Conservation (phyloP, 2,113 vertebrate genomes). For the Rhynchomys soricoides region DNA sequence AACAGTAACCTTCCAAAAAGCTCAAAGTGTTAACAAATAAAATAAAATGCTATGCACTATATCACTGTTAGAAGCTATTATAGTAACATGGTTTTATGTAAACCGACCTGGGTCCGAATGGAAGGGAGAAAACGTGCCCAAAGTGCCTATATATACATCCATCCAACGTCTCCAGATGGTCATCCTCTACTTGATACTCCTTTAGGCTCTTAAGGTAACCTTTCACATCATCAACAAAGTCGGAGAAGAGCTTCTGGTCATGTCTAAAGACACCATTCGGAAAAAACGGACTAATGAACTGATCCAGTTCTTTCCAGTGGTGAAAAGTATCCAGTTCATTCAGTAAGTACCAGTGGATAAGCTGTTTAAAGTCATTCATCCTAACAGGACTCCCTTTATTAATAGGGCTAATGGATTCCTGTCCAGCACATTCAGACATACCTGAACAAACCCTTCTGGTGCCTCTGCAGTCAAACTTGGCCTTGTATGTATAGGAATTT, state of each 20-base stretch:
- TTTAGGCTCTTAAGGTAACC: conserved; percentile 93
- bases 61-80: conserved; percentile 75
- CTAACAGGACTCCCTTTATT: conserved; percentile 91
- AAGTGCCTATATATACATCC: conserved; percentile 94
- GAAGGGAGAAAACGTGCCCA: conserved; percentile 88
- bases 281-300: conserved; percentile 93
- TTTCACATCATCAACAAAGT: conserved; percentile 95
- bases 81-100: conserved; percentile 77
- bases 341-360: conserved; percentile 93
- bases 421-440: conserved; percentile 92
- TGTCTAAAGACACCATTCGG: conserved; percentile 95
- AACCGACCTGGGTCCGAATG: conserved; percentile 91
- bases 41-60: neutral
- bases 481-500: conserved; percentile 80
- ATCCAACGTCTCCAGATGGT: conserved; percentile 92
- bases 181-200: conserved; percentile 88
- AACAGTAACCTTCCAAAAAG: conserved; percentile 25
- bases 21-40: conserved; percentile 42
- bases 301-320: conserved; percentile 95
- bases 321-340: conserved; percentile 92
- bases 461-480: conserved; percentile 81
- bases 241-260: conserved; percentile 96
- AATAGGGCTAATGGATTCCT: conserved; percentile 92
- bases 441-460: conserved; percentile 88
- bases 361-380: conserved; percentile 92